Evolutionary conservation across 2,113 vertebrate genomes (phyloP), one percentile per base, ranked within the genome.

Genomic region (Malurus cyaneus): DNA sequence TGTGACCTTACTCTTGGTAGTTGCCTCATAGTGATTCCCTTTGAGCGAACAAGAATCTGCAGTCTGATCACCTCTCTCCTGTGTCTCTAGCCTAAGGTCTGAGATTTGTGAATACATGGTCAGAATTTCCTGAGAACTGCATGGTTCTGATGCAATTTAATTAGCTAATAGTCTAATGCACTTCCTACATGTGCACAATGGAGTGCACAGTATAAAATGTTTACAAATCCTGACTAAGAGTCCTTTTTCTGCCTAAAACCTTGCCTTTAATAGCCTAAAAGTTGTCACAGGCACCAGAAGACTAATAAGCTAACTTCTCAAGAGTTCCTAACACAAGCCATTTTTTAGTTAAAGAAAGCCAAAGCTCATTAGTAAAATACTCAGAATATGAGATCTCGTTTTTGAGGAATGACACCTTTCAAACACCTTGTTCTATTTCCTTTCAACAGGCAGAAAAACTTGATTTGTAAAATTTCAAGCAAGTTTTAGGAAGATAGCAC

Each of bases 21-120:
- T 5, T 76, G 13, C 31, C 49, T 78, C 13, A 31, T 0, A 71
- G 41, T 0, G 0, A 74, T 53, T 56, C n/a, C 31, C 49, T 65
- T 32, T 8, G 15, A 57, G 28, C n/a, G 87, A 81, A 34, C 39
- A 85, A 89, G 67, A 53, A 85, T 60, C 15, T 73, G 24, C 57
- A 84, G 65, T 14, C 39, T 7, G 6, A 53, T 9, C 12, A 12
- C 8, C 1, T 7, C 18, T 56, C 25, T 61, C 14, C 29, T 50
- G 13, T 3, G n/a, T 8, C 70, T 47, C 18, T 6, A 67, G 36
- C 18, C 53, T 86, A n/a, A 65, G 14, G 12, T 19, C 66, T 61
- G 50, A 83, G 56, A 66, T 14, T 42, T 62, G 29, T 31, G 19
- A 71, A 83, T 2, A 66, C 2, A 28, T 0, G 3, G 24, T 13